Percentiles rank a stretch among this genome's conserved stretches.
These are phyloP conservation scores for Pundamilia nyererei DNA, from an alignment of 2,113 vertebrate species.

Conservation along the genomic window DNA sequence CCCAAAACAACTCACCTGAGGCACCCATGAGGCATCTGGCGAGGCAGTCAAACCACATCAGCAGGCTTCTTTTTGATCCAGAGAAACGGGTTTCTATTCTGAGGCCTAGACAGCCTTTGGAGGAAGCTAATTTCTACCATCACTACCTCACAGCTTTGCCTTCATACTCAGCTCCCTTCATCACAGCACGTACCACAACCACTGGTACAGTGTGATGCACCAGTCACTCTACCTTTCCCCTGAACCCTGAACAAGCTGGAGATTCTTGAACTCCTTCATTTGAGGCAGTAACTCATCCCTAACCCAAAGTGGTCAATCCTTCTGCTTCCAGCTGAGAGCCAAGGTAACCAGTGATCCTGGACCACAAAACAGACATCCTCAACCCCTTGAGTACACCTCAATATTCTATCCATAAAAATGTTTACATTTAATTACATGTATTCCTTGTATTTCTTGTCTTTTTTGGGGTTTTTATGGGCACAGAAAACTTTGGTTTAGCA, in stretches of 20 bases:
- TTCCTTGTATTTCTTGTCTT: not conserved
- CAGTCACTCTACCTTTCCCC: not conserved
- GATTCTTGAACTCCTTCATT: not conserved
- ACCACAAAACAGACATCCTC: not conserved
- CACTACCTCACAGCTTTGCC: not conserved
- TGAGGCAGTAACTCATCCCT: not conserved
- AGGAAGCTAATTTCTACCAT: not conserved
- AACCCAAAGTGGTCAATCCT: not conserved
- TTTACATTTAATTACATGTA: not conserved
- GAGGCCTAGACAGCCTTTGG: not conserved
- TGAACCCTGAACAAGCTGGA: not conserved
- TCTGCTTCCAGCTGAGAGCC: not conserved
- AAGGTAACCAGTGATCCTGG: not conserved
- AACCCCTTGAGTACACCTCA: not conserved
- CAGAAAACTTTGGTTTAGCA: not conserved
- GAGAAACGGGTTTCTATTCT: not conserved
- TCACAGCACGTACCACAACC: not conserved
- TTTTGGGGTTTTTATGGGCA: accelerated
- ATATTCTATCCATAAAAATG: not conserved
- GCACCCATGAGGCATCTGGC: not conserved
- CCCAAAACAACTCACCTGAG: not conserved
- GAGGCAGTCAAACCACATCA: not conserved
- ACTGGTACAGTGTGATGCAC: not conserved
- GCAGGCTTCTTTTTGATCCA: not conserved
- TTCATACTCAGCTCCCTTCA: not conserved